Evolutionary conservation across 2,797 vertebrate genomes (phyloP), one percentile per base, ranked within the genome.

Genomic region (Lutjanus campechanus): DNA sequence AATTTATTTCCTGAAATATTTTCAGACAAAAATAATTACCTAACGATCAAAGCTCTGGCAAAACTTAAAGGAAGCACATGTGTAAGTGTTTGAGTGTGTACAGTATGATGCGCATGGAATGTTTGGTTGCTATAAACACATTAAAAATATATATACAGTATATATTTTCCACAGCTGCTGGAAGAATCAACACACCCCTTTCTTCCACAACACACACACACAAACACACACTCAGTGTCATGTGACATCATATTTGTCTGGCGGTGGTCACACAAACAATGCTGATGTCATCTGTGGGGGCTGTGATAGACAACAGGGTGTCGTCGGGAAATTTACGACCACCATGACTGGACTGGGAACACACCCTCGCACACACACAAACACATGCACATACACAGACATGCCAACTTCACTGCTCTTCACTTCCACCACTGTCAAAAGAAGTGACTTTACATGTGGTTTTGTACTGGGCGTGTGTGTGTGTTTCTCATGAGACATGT

Each of bases 121-220:
- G 51, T 47, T 47, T 73, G 75, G 68, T 82, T 88, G 84, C 69
- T 79, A 47, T 78, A 49, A 83, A 72, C 10, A 85, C 54, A 81
- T 44, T 67, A 72, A 67, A 16, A 82, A 62, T 41, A 29, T 20
- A 73, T 71, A 56, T 69, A 66, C 63, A 59, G 36, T 68, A 53
- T 17, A 81, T 5, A 62, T 61, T 69, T 77, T 68, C 41, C 36
- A 79, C 83, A 83, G 72, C 65, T 85, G 80, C 50, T 73, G 8
- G 44, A 82, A 69, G 22, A 43, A 50, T 65, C 3, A 43, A 46
- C 60, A 79, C 54, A 62, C 8, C 1, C n/a, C 29, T 51, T 29
- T 60, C 60, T 40, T 50, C 22, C 43, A 65, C 46, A 63, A 51
- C 54, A 68, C 54, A n/a, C 3, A 70, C 29, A 55, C n/a, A 63